These are phyloP conservation scores for Emydoidea blandingii DNA, from an alignment of 2,797 vertebrate species.

Conservation along the genomic window DNA sequence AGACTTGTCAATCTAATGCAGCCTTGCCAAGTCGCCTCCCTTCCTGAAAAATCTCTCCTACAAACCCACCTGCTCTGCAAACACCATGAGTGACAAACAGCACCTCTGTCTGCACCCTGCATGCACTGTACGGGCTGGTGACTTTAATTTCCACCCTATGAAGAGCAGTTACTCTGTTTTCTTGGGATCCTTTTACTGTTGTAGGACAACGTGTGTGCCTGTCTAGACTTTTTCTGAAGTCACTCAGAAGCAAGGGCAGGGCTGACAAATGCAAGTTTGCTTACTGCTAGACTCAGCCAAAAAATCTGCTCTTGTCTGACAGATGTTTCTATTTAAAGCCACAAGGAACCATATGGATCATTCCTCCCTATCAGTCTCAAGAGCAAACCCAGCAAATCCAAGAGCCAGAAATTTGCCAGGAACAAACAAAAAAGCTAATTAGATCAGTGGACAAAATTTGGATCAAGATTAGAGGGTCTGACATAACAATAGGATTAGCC, in stretches of 20 bases:
- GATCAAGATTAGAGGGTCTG: conserved; percentile 54
- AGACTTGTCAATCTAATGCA: not conserved
- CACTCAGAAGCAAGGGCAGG: not conserved
- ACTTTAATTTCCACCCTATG: not conserved
- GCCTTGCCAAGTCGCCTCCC: not conserved
- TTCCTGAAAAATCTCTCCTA: not conserved
- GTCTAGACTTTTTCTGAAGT: not conserved
- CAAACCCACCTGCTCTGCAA: fast-evolving
- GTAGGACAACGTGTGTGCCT: not conserved
- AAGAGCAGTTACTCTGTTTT: not conserved
- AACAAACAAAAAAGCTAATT: conserved; percentile 67
- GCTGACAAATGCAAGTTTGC: not conserved
- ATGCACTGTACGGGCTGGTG: fast-evolving
- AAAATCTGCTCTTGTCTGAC: conserved; percentile 31
- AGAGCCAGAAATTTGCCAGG: conserved; percentile 64
- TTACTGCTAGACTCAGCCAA: conserved; percentile 42
- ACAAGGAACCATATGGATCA: conserved; percentile 49
- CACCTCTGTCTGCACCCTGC: not conserved
- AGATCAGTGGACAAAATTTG: conserved; percentile 51
- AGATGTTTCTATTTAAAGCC: conserved; percentile 76
- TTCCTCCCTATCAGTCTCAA: conserved; percentile 53
- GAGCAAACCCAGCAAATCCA: conserved; percentile 53
- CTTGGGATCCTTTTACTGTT: not conserved
- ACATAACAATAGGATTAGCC: conserved; percentile 24
- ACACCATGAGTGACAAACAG: fast-evolving